A percentile compares a stretch with the other conserved stretches of the same genome.
These are phyloP conservation scores for Acrocyrtus sp. DNA, from an alignment of 2,888 invertebrate genomes.

Conservation along the genomic window DNA sequence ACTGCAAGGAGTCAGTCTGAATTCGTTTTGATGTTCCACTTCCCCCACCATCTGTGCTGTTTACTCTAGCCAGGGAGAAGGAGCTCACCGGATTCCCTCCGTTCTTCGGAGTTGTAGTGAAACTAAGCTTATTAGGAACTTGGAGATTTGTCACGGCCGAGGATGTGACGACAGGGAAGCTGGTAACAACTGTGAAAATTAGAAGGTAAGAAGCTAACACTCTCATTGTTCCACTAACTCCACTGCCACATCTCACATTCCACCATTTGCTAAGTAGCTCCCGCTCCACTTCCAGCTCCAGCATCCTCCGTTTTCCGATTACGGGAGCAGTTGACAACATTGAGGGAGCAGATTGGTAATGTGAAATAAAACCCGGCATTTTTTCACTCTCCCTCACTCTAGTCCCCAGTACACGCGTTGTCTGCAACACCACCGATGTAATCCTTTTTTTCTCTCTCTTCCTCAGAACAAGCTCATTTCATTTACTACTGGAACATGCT, in stretches of 20 bases:
- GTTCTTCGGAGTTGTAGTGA: not conserved
- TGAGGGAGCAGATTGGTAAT: not conserved
- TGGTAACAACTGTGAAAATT: constrained; percentile 45
- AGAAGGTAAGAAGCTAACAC: constrained; percentile 45
- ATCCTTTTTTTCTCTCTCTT: not conserved
- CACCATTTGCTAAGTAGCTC: not conserved
- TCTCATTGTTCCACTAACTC: constrained; percentile 21
- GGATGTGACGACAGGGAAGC: constrained; percentile 37
- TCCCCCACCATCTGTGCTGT: not conserved
- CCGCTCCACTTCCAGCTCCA: not conserved
- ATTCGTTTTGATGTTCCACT: not conserved
- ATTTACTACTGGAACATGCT: not conserved
- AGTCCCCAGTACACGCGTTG: no score
- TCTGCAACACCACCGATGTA: not conserved
- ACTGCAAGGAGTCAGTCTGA: not conserved
- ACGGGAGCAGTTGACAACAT: not conserved
- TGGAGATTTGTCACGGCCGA: constrained; percentile 44
- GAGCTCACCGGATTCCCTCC: not conserved
- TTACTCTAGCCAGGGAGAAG: not conserved
- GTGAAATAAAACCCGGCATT: constrained; percentile 2
- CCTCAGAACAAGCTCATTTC: no score
- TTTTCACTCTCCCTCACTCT: not conserved
- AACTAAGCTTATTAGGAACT: constrained; percentile 40
- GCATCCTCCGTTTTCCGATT: not conserved
- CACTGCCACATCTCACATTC: not conserved